A percentile compares a stretch with the other conserved stretches of the same genome.
These are phyloP conservation scores for Epinephelus moara DNA, from an alignment of 2,113 vertebrate species.

Conservation along the genomic window DNA sequence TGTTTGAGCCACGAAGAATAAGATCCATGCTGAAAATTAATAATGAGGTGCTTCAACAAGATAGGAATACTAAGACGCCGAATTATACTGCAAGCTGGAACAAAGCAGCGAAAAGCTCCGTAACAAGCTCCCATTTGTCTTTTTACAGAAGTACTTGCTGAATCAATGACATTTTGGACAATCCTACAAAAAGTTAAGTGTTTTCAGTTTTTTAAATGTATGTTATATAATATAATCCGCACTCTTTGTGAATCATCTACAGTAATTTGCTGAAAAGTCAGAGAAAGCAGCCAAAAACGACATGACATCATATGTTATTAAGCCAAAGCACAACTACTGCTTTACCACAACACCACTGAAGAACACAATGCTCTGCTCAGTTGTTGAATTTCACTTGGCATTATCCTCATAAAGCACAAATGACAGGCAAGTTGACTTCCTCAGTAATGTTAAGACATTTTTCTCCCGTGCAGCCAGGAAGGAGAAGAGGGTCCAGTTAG, in stretches of 20 bases:
- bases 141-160: conserved; percentile 7
- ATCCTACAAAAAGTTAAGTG: background rate
- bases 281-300: conserved; percentile 8
- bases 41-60: conserved; percentile 16
- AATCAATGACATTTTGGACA: background rate
- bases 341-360: conserved; percentile 4
- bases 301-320: conserved; percentile 49
- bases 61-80: conserved; percentile 4
- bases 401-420: background rate
- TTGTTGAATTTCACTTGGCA: conserved; percentile 20
- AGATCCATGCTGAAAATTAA: conserved; percentile 17
- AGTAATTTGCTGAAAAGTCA: background rate
- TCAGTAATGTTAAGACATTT: conserved; percentile 17
- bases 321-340: conserved; percentile 24
- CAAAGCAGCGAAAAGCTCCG: conserved; percentile 13
- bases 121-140: conserved; percentile 11
- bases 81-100: conserved; percentile 23
- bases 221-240: background rate
- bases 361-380: conserved; percentile 1
- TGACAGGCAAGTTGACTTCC: background rate
- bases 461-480: conserved; percentile 28
- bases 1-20: conserved; percentile 19
- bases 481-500: conserved; percentile 35
- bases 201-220: background rate
- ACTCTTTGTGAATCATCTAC: background rate